Conservation (phyloP, 2,113 vertebrate genomes). For the Strix uralensis region DNA sequence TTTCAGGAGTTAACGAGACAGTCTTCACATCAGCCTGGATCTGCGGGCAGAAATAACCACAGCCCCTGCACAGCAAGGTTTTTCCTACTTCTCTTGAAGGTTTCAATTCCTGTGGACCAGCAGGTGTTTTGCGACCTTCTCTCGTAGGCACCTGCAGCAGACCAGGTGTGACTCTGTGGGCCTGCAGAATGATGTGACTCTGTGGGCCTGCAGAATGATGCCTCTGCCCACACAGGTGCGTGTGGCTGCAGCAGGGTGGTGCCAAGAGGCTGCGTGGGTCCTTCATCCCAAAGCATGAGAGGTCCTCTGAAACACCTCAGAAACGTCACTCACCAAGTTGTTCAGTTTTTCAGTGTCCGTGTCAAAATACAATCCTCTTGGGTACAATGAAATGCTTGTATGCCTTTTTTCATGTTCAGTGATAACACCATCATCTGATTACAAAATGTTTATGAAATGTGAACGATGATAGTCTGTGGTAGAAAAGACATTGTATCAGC, state of each 20-base stretch:
- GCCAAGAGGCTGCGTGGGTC: background rate
- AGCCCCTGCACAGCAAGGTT: background rate
- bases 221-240: background rate
- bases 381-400: background rate
- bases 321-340: rapidly evolving
- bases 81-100: background rate
- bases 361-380: background rate
- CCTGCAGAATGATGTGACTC: background rate
- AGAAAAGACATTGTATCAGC: background rate
- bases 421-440: background rate
- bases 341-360: background rate
- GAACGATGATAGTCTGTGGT: background rate
- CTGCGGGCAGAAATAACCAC: background rate
- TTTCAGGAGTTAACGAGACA: background rate
- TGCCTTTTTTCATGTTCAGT: background rate
- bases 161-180: background rate
- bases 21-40: background rate
- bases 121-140: background rate
- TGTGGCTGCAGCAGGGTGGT: background rate
- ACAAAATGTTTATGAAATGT: background rate
- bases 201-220: background rate
- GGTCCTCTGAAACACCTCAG: background rate
- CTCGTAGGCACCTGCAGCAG: background rate
- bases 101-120: background rate
- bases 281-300: background rate